A percentile compares a stretch with the other conserved stretches of the same genome.
These are phyloP conservation scores for Scophthalmus maximus DNA, from an alignment of 2,113 vertebrate species.

Conservation along the genomic window DNA sequence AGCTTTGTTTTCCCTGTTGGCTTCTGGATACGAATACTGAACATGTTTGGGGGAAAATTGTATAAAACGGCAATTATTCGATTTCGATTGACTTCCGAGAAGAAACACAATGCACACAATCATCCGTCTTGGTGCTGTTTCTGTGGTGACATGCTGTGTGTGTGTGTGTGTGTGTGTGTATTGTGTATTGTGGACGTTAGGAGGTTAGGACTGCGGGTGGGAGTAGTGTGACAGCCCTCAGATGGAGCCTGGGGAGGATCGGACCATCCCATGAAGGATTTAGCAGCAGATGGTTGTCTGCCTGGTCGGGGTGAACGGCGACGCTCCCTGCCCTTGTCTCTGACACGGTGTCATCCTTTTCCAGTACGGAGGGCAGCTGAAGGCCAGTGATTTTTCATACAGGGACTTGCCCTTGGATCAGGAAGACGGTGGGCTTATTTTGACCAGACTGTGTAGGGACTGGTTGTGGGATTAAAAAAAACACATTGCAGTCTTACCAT, in stretches of 20 bases:
- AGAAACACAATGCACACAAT: no score
- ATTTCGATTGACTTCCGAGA: neutral
- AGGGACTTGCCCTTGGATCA: constrained; percentile 50
- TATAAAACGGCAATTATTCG: no score
- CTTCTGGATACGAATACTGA: neutral
- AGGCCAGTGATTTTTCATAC: constrained; percentile 48
- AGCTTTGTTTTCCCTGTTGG: neutral
- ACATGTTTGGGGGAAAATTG: no score
- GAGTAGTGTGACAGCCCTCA: constrained; percentile 27
- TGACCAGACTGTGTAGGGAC: neutral
- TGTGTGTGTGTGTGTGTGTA: neutral
- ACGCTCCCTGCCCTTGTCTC: constrained; percentile 54
- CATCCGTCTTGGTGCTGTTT: no score
- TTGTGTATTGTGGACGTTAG: no score
- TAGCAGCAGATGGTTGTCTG: constrained; percentile 71
- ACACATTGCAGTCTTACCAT: neutral
- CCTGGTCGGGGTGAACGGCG: constrained; percentile 13
- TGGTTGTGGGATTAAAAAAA: neutral
- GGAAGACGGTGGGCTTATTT: constrained; percentile 7
- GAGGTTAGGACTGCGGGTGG: neutral
- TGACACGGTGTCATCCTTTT: constrained; percentile 65
- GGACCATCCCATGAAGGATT: constrained; percentile 47
- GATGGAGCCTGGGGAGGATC: constrained; percentile 23
- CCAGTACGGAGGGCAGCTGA: constrained; percentile 48
- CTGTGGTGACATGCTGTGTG: neutral